Evolutionary conservation across 2,113 vertebrate species (phyloP).

Genomic region (Carlito syrichta): DNA sequence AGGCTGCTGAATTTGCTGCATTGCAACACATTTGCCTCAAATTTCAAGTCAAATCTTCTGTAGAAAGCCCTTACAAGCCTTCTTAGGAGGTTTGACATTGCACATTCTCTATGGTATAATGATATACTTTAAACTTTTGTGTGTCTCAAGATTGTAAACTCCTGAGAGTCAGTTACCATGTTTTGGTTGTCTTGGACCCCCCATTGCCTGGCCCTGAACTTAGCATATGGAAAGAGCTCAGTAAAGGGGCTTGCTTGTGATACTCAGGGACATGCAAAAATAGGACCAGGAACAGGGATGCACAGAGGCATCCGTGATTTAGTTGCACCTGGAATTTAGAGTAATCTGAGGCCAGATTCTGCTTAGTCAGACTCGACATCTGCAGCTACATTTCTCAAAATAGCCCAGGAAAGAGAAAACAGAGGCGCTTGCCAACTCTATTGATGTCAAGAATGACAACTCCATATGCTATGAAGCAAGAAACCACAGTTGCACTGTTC

Average conservation of each 20-base stretch:
- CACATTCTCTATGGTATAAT: neutral
- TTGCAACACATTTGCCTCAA: neutral
- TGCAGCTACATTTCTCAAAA: conserved; percentile 39
- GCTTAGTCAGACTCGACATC: conserved; percentile 49
- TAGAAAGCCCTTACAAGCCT: neutral
- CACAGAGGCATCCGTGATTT: neutral
- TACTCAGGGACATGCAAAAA: neutral
- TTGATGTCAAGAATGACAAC: conserved; percentile 30
- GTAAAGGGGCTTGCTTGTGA: neutral
- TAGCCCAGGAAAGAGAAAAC: conserved; percentile 42
- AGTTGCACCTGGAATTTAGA: conserved; percentile 2
- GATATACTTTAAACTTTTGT: neutral
- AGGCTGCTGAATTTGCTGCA: neutral
- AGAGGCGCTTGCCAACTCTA: neutral
- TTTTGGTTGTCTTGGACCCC: neutral
- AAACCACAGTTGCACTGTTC: neutral
- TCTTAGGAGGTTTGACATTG: neutral
- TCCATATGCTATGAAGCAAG: conserved; percentile 12
- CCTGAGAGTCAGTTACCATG: neutral
- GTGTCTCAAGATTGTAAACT: neutral
- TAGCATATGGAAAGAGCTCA: neutral
- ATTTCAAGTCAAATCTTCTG: neutral
- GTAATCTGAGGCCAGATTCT: conserved; percentile 7
- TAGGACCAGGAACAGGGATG: neutral
- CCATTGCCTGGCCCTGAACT: neutral